Base-by-base conservation (phyloP, 2,888 invertebrate species). In the Saturnia pavonia region DNA sequence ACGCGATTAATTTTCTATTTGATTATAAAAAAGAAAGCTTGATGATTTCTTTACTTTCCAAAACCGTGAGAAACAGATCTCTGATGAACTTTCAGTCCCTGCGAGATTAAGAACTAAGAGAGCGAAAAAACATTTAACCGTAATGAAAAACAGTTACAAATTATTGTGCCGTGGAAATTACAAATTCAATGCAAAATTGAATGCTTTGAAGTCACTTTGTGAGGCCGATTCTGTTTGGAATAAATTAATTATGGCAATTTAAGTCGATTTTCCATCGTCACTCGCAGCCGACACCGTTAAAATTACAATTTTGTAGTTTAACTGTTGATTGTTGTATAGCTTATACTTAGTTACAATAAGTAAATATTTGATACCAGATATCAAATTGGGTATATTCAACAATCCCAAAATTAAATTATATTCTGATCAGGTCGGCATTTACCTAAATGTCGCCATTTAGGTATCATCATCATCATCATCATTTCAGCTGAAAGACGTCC, bases 131-230 rank as follows among this genome's bases (percentile, higher is more conserved):
- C 88, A 81, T 88, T 91, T 88, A 88, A 87, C 78, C 83, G 82
- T 86, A 85, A 80, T 80, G 79, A 80, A 86, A 80, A 86, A 93
- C 93, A 89, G 92, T 92, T 93, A 92, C 83, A 88, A 92, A 89
- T 91, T 91, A 92, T 88, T 91, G 91, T 92, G 89, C 91, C 93
- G 92, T 91, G 88, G 85, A 93, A 92, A 94, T 92, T 88, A 90
- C 85, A 86, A 88, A 90, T 89, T 91, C 87, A 91, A 92, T 91
- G 91, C 91, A 88, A 90, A 92, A 91, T 91, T 89, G 85, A 89
- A 90, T 89, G 89, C 85, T 89, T 88, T 87, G 86, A 87, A 85
- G 83, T 81, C 87, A 83, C 79, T 87, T 85, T 88, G 89, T 86
- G 87, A 78, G 83, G 88, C 81, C 87, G 86, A 90, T 90, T 91